Evolutionary conservation across 2,888 invertebrate species (phyloP).

Genomic region (Melanargia galathea): DNA sequence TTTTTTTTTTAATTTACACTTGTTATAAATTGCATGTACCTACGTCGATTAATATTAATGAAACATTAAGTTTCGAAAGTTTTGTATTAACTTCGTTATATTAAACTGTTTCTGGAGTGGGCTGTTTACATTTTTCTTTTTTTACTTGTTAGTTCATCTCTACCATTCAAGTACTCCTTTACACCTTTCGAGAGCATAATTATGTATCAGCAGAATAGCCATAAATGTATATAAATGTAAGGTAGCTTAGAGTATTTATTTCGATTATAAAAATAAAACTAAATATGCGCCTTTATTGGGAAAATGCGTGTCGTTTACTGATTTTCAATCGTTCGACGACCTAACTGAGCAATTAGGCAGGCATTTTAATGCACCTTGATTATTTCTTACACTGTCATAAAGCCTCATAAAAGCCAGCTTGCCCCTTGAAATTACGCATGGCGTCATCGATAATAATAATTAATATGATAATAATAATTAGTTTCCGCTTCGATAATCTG

Average conservation of each 20-base stretch:
- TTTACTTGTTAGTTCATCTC: not conserved
- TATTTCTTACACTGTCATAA: too few species aligned
- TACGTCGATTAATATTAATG: not conserved
- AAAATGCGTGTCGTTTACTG: not conserved
- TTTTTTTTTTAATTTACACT: too few species aligned
- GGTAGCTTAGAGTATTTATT: slow-evolving; percentile 20
- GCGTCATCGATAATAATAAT: not conserved
- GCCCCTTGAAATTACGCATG: not conserved
- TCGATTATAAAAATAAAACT: not conserved
- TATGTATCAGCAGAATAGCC: not conserved
- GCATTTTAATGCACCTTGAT: too few species aligned
- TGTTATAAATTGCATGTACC: not conserved
- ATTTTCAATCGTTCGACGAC: too few species aligned
- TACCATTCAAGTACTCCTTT: not conserved
- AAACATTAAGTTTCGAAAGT: slow-evolving; percentile 4
- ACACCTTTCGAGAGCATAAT: not conserved
- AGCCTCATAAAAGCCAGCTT: too few species aligned
- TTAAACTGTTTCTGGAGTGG: too few species aligned
- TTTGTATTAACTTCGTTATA: not conserved
- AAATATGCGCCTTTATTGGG: slow-evolving; percentile 17
- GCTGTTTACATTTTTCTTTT: not conserved
- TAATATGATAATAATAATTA: not conserved
- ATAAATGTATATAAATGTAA: slow-evolving; percentile 17
- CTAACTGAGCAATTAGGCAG: too few species aligned
- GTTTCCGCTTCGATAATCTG: not conserved